These are phyloP conservation scores for Nibea coibor DNA, from an alignment of 2,113 vertebrate species.

Conservation along the genomic window DNA sequence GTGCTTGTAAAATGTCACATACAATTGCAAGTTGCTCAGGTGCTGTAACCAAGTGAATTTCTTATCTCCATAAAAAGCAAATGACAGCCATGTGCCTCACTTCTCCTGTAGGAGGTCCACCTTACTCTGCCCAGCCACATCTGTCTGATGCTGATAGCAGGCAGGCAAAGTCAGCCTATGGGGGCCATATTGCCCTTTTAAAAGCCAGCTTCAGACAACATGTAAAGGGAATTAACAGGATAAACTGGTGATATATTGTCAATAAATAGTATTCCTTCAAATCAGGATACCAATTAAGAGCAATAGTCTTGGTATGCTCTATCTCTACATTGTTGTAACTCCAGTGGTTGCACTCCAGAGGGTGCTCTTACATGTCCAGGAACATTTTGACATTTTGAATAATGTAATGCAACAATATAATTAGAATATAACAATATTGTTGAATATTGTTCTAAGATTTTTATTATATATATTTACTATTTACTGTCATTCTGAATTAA, in stretches of 20 bases:
- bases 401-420: background rate
- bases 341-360: slow-evolving; percentile 9
- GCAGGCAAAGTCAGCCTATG: slow-evolving; percentile 4
- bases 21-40: background rate
- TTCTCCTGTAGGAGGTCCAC: background rate
- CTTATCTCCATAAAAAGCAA: background rate
- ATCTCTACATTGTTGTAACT: slow-evolving; percentile 22
- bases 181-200: slow-evolving; percentile 15
- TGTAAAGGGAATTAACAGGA: background rate
- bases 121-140: background rate
- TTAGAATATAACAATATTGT: background rate
- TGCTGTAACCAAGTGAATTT: background rate
- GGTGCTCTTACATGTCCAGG: slow-evolving; percentile 30
- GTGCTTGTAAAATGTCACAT: background rate
- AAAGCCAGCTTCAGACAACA: background rate
- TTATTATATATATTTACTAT: background rate
- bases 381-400: background rate
- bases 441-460: background rate
- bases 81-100: background rate
- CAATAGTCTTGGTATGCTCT: background rate
- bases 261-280: background rate
- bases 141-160: background rate
- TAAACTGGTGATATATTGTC: background rate
- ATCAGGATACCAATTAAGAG: background rate
- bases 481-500: background rate